phyloP scores from a whole-genome alignment of 2,888 invertebrate species.

The Tortrix viridana region DNA sequence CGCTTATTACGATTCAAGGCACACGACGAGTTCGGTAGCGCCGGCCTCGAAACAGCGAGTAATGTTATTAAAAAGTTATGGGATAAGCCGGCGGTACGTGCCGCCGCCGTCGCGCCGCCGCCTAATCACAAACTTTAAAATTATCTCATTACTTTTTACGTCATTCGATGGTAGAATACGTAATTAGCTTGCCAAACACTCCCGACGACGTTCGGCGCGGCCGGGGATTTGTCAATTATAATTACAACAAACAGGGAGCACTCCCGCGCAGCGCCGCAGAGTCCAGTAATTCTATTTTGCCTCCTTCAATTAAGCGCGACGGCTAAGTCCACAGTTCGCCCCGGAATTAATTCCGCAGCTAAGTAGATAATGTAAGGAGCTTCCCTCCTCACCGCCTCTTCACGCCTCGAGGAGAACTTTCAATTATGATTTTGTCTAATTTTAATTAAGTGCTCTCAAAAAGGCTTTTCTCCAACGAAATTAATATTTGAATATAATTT shows the following conservation, averaged over 20 bases:
- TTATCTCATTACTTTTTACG: slow-evolving; percentile 62
- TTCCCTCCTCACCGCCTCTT: slow-evolving; percentile 70
- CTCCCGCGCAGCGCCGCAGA: slow-evolving; percentile 45
- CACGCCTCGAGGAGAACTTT: slow-evolving; percentile 84
- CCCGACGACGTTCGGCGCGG: slow-evolving; percentile 7
- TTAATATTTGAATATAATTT: slow-evolving; percentile 85
- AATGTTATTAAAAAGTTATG: slow-evolving; percentile 83
- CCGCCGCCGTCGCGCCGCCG: slow-evolving; percentile 53
- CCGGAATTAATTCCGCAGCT: slow-evolving; percentile 78
- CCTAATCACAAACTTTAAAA: slow-evolving; percentile 80
- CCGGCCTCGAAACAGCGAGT: slow-evolving; percentile 70
- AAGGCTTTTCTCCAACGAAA: slow-evolving; percentile 83
- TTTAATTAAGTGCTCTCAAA: slow-evolving; percentile 84
- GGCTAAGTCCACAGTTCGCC: slow-evolving; percentile 60
- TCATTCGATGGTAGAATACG: slow-evolving; percentile 46
- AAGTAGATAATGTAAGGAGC: slow-evolving; percentile 81
- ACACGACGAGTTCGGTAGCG: slow-evolving; percentile 71
- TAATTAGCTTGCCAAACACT: slow-evolving; percentile 43
- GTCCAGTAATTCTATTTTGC: slow-evolving; percentile 61
- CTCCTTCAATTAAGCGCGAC: slow-evolving; percentile 71
- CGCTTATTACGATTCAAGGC: slow-evolving; percentile 65
- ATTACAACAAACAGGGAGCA: slow-evolving; percentile 28
- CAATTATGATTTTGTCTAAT: slow-evolving; percentile 85
- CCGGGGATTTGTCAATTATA: slow-evolving; percentile 24
- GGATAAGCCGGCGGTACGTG: slow-evolving; percentile 74